Conservation (phyloP, 1,140 invertebrate genomes). For the Drosophila tsacasi region DNA sequence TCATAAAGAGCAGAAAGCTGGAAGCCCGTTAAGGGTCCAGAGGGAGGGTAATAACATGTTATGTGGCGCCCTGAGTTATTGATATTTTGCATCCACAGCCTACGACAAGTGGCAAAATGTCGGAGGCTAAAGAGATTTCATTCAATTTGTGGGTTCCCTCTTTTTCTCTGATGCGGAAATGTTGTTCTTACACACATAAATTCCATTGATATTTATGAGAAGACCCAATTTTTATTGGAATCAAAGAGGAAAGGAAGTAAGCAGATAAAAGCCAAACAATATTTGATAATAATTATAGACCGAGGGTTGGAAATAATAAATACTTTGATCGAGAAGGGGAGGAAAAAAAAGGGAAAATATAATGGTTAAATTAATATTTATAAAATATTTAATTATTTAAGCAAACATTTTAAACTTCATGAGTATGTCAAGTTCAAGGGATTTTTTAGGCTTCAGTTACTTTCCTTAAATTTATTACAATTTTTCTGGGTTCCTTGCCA, state of each 20-base stretch:
- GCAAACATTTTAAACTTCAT: neutral
- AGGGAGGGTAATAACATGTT: constrained; percentile 13
- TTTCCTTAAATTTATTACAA: neutral
- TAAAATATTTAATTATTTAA: no score
- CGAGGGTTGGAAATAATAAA: neutral
- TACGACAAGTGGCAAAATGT: constrained; percentile 42
- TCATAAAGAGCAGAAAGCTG: constrained; percentile 54
- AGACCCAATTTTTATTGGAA: constrained; percentile 34
- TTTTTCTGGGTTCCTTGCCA: no score
- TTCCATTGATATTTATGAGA: constrained; percentile 47
- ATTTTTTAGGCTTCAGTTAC: neutral
- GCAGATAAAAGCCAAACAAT: constrained; percentile 25
- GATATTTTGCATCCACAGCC: constrained; percentile 42
- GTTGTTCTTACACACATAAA: constrained; percentile 22
- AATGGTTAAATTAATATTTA: no score
- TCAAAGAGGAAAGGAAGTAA: constrained; percentile 17
- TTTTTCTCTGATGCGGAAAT: constrained; percentile 6
- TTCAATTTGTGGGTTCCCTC: constrained; percentile 29
- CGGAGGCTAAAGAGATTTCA: constrained; percentile 35
- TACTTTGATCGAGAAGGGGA: neutral
- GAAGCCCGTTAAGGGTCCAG: constrained; percentile 38
- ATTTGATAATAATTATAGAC: constrained; percentile 41
- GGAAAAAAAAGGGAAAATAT: no score
- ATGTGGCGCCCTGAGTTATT: constrained; percentile 43
- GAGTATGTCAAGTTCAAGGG: neutral